These are phyloP conservation scores for Smutsia gigantea DNA, from an alignment of 2,797 vertebrate genomes.

Conservation along the genomic window DNA sequence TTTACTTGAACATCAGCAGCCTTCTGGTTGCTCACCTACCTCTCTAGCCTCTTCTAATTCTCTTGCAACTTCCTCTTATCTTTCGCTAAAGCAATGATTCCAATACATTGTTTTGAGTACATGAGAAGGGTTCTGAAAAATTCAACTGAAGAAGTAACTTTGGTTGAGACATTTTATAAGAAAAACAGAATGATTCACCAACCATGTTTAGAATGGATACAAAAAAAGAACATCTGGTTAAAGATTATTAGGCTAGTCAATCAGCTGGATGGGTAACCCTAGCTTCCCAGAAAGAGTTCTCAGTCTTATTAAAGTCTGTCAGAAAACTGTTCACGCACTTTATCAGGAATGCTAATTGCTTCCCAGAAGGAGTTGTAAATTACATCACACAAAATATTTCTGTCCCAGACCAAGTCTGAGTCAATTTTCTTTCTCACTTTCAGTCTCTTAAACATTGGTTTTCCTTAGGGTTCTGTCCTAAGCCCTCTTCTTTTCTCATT, in stretches of 20 bases:
- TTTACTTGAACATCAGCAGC: not conserved
- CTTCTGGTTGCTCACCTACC: not conserved
- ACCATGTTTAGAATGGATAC: slow-evolving; percentile 24
- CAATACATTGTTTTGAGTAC: slow-evolving; percentile 6
- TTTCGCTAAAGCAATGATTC: not conserved
- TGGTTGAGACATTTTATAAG: slow-evolving; percentile 41
- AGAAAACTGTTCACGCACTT: slow-evolving; percentile 74
- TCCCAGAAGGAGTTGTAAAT: slow-evolving; percentile 78
- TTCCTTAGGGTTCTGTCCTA: not conserved
- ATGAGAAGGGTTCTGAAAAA: slow-evolving; percentile 46
- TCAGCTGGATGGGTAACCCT: slow-evolving; percentile 74
- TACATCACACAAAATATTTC: slow-evolving; percentile 69
- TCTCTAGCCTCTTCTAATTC: not conserved
- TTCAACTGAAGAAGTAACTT: slow-evolving; percentile 44
- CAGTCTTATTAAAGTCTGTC: slow-evolving; percentile 77
- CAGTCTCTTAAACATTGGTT: not conserved
- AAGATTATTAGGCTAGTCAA: slow-evolving; percentile 77
- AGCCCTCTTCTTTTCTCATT: not conserved
- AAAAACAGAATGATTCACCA: slow-evolving; percentile 39
- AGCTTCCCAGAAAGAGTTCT: slow-evolving; percentile 75
- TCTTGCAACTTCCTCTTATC: not conserved
- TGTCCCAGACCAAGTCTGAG: slow-evolving; percentile 56
- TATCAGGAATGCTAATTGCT: slow-evolving; percentile 79
- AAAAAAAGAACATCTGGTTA: slow-evolving; percentile 73
- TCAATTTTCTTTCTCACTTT: slow-evolving; percentile 41